A percentile compares a stretch with the other conserved stretches of the same genome.
Evolutionary conservation across 2,797 vertebrate species (phyloP).

Genomic region (Rhabdomys pumilio): DNA sequence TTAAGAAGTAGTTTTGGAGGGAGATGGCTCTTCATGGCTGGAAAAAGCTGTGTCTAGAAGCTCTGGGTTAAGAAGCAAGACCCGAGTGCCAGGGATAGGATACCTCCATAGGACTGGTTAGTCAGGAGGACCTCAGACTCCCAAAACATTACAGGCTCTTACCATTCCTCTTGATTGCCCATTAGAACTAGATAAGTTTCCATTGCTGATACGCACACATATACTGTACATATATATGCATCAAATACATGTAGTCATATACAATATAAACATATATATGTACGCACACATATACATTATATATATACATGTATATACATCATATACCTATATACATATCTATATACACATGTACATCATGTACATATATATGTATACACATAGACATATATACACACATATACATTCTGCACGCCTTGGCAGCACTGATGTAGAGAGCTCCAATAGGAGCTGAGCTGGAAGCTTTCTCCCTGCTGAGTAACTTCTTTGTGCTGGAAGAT

Average conservation of each 20-base stretch:
- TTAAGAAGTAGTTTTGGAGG: background rate
- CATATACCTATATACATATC: background rate
- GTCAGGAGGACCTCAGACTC: background rate
- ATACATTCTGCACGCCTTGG: background rate
- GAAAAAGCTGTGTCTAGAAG: background rate
- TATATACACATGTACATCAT: no score
- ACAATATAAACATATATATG: background rate
- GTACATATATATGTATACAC: no score
- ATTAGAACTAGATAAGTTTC: background rate
- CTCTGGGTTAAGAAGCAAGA: background rate
- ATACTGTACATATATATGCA: background rate
- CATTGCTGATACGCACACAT: background rate
- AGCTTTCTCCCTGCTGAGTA: no score
- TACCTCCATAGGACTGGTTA: background rate
- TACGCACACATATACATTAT: no score
- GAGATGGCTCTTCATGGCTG: background rate
- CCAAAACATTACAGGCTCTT: background rate
- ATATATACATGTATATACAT: background rate
- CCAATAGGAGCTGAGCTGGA: background rate
- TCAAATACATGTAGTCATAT: no score
- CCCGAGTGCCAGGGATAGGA: background rate
- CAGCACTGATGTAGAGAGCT: background rate
- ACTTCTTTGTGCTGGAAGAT: background rate
- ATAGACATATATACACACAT: background rate
- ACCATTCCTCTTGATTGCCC: no score